Conservation (phyloP, 1,140 invertebrate species). For the Drosophila quadrilineata region DNA sequence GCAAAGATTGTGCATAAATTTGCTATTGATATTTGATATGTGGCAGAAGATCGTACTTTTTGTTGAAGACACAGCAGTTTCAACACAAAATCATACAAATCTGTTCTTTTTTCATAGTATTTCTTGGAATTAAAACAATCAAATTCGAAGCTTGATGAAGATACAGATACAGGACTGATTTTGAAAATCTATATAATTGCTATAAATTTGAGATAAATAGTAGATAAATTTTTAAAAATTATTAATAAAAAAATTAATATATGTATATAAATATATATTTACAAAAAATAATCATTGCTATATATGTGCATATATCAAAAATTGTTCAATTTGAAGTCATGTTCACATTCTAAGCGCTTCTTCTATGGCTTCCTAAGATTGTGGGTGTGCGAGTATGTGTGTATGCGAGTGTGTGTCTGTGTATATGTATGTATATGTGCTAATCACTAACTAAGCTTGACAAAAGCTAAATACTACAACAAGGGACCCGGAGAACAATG, state of each 20-base stretch:
- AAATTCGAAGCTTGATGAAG: not conserved
- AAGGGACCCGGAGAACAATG: slow-evolving; percentile 28
- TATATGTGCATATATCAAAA: slow-evolving; percentile 28
- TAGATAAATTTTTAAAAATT: too few species aligned
- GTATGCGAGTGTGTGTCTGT: not conserved
- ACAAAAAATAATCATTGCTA: not conserved
- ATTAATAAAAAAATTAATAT: too few species aligned
- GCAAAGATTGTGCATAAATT: slow-evolving; percentile 58
- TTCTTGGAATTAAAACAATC: not conserved
- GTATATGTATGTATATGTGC: not conserved
- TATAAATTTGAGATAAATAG: too few species aligned
- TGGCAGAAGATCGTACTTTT: slow-evolving; percentile 25
- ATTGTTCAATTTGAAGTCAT: slow-evolving; percentile 51
- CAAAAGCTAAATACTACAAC: slow-evolving; percentile 22
- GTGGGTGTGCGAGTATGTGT: not conserved
- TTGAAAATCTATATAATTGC: too few species aligned
- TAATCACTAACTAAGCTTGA: slow-evolving; percentile 19
- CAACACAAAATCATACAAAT: too few species aligned
- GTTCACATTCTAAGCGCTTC: slow-evolving; percentile 4
- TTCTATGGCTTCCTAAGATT: not conserved
- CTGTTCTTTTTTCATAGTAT: too few species aligned
- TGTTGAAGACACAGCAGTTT: not conserved
- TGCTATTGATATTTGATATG: slow-evolving; percentile 57
- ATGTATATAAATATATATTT: not conserved
- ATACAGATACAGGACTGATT: not conserved